A percentile compares a stretch with the other conserved stretches of the same genome.
Evolutionary conservation across 2,797 vertebrate species (phyloP).

Genomic region (Lagodon rhomboides): DNA sequence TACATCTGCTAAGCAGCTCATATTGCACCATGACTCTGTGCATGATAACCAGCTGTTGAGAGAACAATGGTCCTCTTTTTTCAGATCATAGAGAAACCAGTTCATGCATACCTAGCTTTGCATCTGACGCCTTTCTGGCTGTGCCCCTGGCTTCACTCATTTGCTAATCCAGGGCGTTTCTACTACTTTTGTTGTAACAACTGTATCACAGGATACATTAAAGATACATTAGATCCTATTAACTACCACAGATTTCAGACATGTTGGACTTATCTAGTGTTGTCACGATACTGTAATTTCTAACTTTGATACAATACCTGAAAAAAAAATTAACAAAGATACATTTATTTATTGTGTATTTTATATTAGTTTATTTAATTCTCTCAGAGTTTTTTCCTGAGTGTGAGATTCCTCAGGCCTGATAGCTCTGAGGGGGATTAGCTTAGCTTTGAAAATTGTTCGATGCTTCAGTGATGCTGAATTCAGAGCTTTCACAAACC

Average conservation of each 20-base stretch:
- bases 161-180: slow-evolving; percentile 59
- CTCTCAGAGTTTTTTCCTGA: too few relatives aligned
- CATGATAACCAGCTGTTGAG: slow-evolving; percentile 67
- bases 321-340: too few relatives aligned
- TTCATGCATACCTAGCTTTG: slow-evolving; percentile 56
- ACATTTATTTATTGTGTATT: too few relatives aligned
- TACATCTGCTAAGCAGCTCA: slow-evolving; percentile 65
- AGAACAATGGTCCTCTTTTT: slow-evolving; percentile 79
- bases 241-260: slow-evolving; percentile 6
- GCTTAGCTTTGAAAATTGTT: too few relatives aligned
- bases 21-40: slow-evolving; percentile 63
- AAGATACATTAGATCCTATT: slow-evolving; percentile 28
- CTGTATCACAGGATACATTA: slow-evolving; percentile 16
- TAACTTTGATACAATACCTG: too few relatives aligned
- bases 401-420: too few relatives aligned
- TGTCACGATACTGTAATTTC: too few relatives aligned
- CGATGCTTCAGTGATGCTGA: too few relatives aligned
- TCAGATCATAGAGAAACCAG: slow-evolving; percentile 63
- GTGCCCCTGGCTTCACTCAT: slow-evolving; percentile 45
- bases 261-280: too few relatives aligned
- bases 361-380: too few relatives aligned
- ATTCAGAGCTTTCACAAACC: too few relatives aligned
- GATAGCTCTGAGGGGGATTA: too few relatives aligned
- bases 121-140: slow-evolving; percentile 36
- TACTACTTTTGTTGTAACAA: slow-evolving; percentile 27